Evolutionary conservation across 2,888 invertebrate species (phyloP).

Genomic region (Brachyptera risi): DNA sequence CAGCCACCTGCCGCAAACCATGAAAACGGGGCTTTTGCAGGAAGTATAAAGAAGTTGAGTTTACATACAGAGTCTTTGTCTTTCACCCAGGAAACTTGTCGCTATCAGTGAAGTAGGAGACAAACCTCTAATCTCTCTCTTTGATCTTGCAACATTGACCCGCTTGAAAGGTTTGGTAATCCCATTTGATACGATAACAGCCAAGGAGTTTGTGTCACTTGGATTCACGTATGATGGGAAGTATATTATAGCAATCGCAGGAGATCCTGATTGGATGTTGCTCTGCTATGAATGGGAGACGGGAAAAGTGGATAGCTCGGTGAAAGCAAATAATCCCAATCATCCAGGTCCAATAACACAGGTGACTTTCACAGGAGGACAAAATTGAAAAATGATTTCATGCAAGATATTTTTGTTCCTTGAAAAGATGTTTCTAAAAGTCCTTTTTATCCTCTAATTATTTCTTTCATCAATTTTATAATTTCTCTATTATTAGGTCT

Average conservation of each 20-base stretch:
- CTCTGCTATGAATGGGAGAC: conserved; percentile 80
- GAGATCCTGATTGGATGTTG: conserved; percentile 77
- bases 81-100: conserved; percentile 53
- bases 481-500: no score
- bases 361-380: no score
- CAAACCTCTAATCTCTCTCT: conserved; percentile 64
- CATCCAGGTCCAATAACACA: conserved; percentile 53
- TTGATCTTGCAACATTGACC: conserved; percentile 66
- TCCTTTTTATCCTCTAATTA: no score
- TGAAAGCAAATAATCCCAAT: conserved; percentile 65
- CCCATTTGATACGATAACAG: conserved; percentile 52
- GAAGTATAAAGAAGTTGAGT: neutral
- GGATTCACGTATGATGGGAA: conserved; percentile 80
- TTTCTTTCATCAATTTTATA: no score
- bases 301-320: conserved; percentile 70
- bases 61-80: neutral
- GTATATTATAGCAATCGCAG: conserved; percentile 72
- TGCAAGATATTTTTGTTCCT: no score
- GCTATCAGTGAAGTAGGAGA: conserved; percentile 51
- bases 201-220: conserved; percentile 64
- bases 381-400: no score
- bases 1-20: no score
- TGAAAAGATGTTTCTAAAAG: no score
- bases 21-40: no score
- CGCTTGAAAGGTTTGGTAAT: conserved; percentile 59